phyloP scores from a whole-genome alignment of 2,113 vertebrate species.

The Hippotragus niger region DNA sequence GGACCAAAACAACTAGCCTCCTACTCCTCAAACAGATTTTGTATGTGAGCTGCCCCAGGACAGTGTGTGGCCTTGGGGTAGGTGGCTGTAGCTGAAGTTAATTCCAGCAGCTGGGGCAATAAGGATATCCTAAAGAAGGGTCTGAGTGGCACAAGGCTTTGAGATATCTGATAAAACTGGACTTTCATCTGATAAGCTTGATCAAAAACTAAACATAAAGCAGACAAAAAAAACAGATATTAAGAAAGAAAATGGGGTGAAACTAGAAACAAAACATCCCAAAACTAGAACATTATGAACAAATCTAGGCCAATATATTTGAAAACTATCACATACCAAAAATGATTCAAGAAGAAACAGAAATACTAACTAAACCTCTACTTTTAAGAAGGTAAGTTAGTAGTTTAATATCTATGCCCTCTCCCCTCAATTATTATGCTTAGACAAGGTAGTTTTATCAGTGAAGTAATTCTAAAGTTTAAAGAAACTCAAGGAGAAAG shows the following conservation, averaged over 20 bases:
- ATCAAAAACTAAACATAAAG: not conserved
- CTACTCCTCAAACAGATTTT: not conserved
- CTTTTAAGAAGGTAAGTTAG: not conserved
- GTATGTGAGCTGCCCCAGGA: not conserved
- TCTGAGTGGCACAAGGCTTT: not conserved
- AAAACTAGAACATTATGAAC: not conserved
- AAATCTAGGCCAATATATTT: not conserved
- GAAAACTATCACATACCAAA: not conserved
- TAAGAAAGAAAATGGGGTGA: not conserved
- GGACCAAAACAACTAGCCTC: not conserved
- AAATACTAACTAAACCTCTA: not conserved
- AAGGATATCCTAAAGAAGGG: not conserved
- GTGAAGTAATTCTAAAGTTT: slow-evolving; percentile 4
- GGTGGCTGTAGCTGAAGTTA: not conserved
- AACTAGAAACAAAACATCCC: not conserved
- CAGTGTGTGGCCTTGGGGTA: not conserved
- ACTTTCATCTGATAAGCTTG: not conserved
- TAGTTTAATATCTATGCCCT: not conserved
- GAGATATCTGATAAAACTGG: not conserved
- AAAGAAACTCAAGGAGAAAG: not conserved
- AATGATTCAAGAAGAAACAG: not conserved
- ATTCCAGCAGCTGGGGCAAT: not conserved
- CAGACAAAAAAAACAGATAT: not conserved
- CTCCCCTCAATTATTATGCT: not conserved
- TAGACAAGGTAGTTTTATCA: not conserved